Conservation (phyloP, 1,140 invertebrate genomes). For the Drosophila lowei region DNA sequence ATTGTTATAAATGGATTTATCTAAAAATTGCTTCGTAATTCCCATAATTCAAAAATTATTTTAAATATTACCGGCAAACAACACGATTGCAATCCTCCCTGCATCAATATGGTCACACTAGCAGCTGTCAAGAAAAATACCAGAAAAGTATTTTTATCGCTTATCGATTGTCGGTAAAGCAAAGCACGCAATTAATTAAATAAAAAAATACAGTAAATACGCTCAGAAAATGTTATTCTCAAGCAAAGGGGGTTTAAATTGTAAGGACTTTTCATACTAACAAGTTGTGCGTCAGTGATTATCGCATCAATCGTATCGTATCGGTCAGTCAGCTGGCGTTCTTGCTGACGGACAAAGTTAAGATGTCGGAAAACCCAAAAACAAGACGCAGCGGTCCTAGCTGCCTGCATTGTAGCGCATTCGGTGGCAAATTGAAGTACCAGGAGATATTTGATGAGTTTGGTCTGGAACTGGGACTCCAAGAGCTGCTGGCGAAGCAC, state of each 20-base stretch:
- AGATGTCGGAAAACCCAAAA: conserved; percentile 70
- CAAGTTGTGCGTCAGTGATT: background rate
- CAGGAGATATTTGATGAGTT: conserved; percentile 74
- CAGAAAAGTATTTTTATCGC: background rate
- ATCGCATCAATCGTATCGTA: background rate
- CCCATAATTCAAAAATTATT: too few relatives aligned
- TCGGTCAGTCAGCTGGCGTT: conserved; percentile 39
- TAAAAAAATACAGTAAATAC: too few relatives aligned
- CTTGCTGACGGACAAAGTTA: conserved; percentile 63
- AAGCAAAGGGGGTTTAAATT: too few relatives aligned
- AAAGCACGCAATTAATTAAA: too few relatives aligned
- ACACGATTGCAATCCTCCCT: too few relatives aligned
- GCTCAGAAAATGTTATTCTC: too few relatives aligned
- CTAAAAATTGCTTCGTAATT: background rate
- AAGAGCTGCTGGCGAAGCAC: conserved; percentile 51
- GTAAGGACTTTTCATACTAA: too few relatives aligned
- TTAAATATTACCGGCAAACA: background rate
- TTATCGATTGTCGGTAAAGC: background rate
- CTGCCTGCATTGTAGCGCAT: conserved; percentile 69
- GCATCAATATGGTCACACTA: background rate
- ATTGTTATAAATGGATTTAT: conserved; percentile 1
- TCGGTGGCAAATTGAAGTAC: conserved; percentile 57
- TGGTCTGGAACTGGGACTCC: conserved; percentile 62
- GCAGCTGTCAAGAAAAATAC: background rate
- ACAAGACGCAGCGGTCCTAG: conserved; percentile 18